These are phyloP conservation scores for Parnassius glacialis DNA, from an alignment of 2,888 invertebrate species.

Conservation along the genomic window DNA sequence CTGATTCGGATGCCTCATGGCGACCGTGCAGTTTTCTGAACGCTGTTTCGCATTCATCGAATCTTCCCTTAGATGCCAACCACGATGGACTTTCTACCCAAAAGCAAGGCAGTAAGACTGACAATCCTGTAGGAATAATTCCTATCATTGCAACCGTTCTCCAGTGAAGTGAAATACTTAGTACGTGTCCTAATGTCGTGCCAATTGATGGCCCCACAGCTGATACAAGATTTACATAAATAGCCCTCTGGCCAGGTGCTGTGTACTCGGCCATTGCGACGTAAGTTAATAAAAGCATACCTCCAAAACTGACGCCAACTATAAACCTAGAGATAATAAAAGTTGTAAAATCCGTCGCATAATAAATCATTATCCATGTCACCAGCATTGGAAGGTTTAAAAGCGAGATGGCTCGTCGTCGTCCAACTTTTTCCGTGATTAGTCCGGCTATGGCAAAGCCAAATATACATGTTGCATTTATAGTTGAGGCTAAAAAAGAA, in stretches of 20 bases:
- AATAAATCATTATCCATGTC: constrained; percentile 24
- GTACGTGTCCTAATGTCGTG: constrained; percentile 29
- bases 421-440: constrained; percentile 19
- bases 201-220: constrained; percentile 31
- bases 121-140: constrained; percentile 27
- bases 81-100: constrained; percentile 36
- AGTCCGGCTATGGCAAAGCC: constrained; percentile 19
- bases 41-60: constrained; percentile 28
- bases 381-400: constrained; percentile 14
- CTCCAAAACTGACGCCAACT: constrained; percentile 30
- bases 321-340: constrained; percentile 24
- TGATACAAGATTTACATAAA: constrained; percentile 29
- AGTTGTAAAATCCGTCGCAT: constrained; percentile 1
- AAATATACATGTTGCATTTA: constrained; percentile 29
- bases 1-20: constrained; percentile 19
- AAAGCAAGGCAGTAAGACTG: constrained; percentile 27
- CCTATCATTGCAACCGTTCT: constrained; percentile 32
- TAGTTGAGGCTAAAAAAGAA: constrained; percentile 30
- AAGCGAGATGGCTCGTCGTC: constrained; percentile 13
- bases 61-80: constrained; percentile 35
- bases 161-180: constrained; percentile 33
- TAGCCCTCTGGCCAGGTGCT: constrained; percentile 14
- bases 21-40: constrained; percentile 28
- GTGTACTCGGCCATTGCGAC: constrained; percentile 27
- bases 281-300: constrained; percentile 20